Evolutionary conservation across 2,888 invertebrate genomes (phyloP), one percentile per base, ranked within the genome.

Genomic region (Clunio marinus): DNA sequence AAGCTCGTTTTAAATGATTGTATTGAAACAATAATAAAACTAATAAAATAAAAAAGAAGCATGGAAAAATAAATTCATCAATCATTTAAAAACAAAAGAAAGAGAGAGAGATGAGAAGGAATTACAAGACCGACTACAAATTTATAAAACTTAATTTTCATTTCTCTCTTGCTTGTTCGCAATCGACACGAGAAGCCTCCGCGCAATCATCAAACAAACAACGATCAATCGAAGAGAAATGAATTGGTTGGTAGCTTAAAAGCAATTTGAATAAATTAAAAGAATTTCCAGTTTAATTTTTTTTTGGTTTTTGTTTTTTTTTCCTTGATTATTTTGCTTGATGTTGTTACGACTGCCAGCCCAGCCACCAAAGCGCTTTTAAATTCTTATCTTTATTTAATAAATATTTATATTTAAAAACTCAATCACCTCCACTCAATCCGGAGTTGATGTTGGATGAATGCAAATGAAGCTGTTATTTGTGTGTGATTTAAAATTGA

Each of bases 351-450:
- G 41, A 13, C 15, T 13, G 15, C 41, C 5, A n/a, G n/a, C n/a
- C n/a, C n/a, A n/a, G n/a, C n/a, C n/a, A n/a, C n/a, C 10, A 13
- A 7, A 15, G 41, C 3, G 62, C 62, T 37, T 62, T 62, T 59
- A 59, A 59, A 32, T 59, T 59, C 59, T 59, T 62, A 62, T 62
- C 62, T 62, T 62, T 62, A 41, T 41, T 24, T 25, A 25, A 62
- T 62, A 62, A 62, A 62, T 62, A 62, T 62, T 62, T 62, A 62
- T 62, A 62, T 62, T 62, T 41, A 24, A 62, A 62, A 62, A 62
- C 62, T 62, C 62, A 62, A 62, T 62, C 62, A 62, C 59, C 35
- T 62, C 62, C 62, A 10, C 20, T 62, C 28, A 41, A 1, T 24
- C 4, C 15, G 10, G 41, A 41, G 41, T 15, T 4, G n/a, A n/a